Evolutionary conservation across 2,888 invertebrate genomes (phyloP).

Genomic region (Philonicus albiceps): DNA sequence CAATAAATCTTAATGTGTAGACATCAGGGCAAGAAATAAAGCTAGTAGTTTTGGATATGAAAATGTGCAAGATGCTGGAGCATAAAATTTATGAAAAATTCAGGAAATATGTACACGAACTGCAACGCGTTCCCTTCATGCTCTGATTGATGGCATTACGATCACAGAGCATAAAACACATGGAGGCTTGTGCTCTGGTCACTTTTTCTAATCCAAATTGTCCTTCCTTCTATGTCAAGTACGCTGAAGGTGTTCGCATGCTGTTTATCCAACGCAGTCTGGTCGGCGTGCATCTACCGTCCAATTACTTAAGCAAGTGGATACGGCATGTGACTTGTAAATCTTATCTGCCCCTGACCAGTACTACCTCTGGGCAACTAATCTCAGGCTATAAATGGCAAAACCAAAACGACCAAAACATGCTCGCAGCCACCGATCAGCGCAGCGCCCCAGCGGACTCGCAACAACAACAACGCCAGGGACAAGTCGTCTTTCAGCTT

Average conservation of each 20-base stretch:
- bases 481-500: conserved; percentile 42
- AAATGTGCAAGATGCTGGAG: neutral
- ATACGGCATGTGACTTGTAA: conserved; percentile 34
- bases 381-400: conserved; percentile 9
- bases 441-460: neutral
- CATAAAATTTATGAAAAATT: neutral
- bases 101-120: neutral
- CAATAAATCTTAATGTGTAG: neutral
- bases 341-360: conserved; percentile 14
- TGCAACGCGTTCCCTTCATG: neutral
- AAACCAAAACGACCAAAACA: neutral
- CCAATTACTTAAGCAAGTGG: conserved; percentile 33
- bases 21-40: neutral
- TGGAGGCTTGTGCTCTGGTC: neutral
- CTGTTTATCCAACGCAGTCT: neutral
- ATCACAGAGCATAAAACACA: neutral
- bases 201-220: conserved; percentile 19
- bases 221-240: conserved; percentile 40
- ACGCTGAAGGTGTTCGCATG: conserved; percentile 22
- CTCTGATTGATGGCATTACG: neutral
- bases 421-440: conserved; percentile 5
- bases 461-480: conserved; percentile 5
- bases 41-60: neutral
- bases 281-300: conserved; percentile 4
- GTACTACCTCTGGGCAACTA: neutral